Percentiles rank a stretch among this genome's conserved stretches.
These are phyloP conservation scores for Antheraea pernyi DNA, from an alignment of 1,140 invertebrate genomes.

Conservation along the genomic window DNA sequence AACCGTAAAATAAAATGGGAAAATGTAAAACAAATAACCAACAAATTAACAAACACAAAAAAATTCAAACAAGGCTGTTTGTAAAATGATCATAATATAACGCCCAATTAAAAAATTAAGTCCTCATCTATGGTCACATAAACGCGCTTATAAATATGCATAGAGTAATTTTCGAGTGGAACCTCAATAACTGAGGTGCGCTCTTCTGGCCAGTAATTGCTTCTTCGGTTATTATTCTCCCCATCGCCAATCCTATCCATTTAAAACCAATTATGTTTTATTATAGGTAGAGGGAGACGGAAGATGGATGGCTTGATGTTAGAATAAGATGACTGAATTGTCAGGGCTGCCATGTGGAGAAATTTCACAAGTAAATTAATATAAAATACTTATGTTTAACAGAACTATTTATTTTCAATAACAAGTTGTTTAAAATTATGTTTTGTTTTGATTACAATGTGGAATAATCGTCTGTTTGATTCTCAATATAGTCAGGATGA, in stretches of 20 bases:
- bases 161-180: constrained; percentile 58
- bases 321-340: constrained; percentile 41
- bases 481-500: too few relatives aligned
- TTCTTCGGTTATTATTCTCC: constrained; percentile 57
- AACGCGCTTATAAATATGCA: constrained; percentile 61
- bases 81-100: constrained; percentile 10
- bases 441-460: too few relatives aligned
- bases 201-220: constrained; percentile 60
- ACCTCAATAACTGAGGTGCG: constrained; percentile 50
- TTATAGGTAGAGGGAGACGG: constrained; percentile 60
- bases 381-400: not conserved
- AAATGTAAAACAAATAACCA: not conserved
- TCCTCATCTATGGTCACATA: constrained; percentile 34
- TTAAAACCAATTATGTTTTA: constrained; percentile 80
- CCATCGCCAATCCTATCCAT: constrained; percentile 75
- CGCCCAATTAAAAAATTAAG: constrained; percentile 31
- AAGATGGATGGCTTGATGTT: constrained; percentile 22
- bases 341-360: constrained; percentile 16
- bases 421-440: too few relatives aligned
- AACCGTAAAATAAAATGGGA: not conserved
- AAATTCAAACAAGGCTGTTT: constrained; percentile 9
- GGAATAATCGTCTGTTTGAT: too few relatives aligned
- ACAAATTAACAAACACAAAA: not conserved
- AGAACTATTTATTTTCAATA: too few relatives aligned
- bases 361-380: not conserved